Evolutionary conservation across 2,888 invertebrate genomes (phyloP).

Genomic region (Philaethria dido): DNA sequence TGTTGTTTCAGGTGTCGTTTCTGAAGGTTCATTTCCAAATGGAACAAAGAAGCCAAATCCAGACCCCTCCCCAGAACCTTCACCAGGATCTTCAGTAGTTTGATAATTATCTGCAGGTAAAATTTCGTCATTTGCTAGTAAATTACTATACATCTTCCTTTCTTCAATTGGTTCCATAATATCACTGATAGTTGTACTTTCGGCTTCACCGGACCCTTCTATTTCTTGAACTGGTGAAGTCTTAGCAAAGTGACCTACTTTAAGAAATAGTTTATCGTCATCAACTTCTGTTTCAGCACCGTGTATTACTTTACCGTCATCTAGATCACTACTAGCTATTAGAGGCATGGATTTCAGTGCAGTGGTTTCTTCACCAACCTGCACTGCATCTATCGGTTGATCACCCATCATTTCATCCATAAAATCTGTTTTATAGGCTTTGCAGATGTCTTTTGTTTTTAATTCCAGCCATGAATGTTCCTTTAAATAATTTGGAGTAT

Average conservation of each 20-base stretch:
- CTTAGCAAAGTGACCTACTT: constrained; percentile 59
- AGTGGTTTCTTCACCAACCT: constrained; percentile 66
- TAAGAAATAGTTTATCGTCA: constrained; percentile 73
- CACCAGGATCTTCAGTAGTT: constrained; percentile 63
- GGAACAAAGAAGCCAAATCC: constrained; percentile 52
- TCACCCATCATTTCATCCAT: constrained; percentile 87
- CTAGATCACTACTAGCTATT: constrained; percentile 66
- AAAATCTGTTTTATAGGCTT: constrained; percentile 65
- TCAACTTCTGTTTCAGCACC: constrained; percentile 60
- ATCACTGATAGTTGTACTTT: constrained; percentile 74
- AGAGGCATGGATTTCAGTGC: constrained; percentile 71
- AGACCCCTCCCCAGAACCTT: constrained; percentile 75
- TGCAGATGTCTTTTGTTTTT: constrained; percentile 82
- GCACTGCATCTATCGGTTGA: constrained; percentile 76
- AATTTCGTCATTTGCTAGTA: constrained; percentile 57
- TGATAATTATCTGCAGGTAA: constrained; percentile 56
- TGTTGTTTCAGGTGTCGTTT: constrained; percentile 54
- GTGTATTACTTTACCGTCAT: constrained; percentile 71
- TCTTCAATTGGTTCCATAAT: constrained; percentile 54
- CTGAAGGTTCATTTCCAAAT: constrained; percentile 48
- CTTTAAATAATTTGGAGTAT: constrained; percentile 76
- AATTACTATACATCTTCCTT: constrained; percentile 49
- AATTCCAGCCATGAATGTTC: constrained; percentile 84
- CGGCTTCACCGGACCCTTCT: constrained; percentile 74
- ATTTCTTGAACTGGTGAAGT: constrained; percentile 55